Evolutionary conservation across 2,888 invertebrate genomes (phyloP).

Genomic region (Hanleya hanleyi): DNA sequence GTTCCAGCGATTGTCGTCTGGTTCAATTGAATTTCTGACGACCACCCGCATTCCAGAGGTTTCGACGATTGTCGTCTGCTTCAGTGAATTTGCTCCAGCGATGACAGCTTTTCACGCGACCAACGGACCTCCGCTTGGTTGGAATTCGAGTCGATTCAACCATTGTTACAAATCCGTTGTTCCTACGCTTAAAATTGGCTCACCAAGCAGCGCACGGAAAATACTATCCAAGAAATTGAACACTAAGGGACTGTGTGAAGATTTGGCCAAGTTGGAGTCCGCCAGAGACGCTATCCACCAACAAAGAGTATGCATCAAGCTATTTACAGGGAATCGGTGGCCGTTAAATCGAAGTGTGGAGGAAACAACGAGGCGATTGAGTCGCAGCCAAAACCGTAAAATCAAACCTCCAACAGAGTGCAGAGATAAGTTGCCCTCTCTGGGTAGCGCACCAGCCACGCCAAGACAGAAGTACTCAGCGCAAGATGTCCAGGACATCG

Average conservation of each 20-base stretch:
- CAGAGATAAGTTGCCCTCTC: neutral
- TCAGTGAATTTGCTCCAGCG: too few species aligned
- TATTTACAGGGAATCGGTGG: neutral
- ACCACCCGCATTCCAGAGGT: too few species aligned
- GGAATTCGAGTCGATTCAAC: neutral
- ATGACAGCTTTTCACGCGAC: constrained; percentile 2
- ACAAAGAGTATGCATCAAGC: neutral
- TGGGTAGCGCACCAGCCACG: neutral
- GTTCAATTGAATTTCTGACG: too few species aligned
- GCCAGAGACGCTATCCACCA: neutral
- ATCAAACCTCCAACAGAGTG: too few species aligned
- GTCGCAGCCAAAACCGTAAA: too few species aligned
- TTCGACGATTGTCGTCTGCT: too few species aligned
- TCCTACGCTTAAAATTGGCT: neutral
- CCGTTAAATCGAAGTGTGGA: neutral
- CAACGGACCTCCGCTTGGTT: neutral
- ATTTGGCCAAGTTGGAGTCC: neutral
- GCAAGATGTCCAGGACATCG: constrained; percentile 28
- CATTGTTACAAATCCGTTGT: neutral
- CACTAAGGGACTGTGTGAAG: neutral
- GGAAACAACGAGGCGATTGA: neutral
- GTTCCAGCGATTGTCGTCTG: too few species aligned
- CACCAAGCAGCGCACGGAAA: neutral
- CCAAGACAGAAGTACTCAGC: constrained; percentile 18
- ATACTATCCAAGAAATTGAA: neutral